Base-by-base conservation (phyloP, 2,797 vertebrate species). In the Chaetophractus vellerosus region DNA sequence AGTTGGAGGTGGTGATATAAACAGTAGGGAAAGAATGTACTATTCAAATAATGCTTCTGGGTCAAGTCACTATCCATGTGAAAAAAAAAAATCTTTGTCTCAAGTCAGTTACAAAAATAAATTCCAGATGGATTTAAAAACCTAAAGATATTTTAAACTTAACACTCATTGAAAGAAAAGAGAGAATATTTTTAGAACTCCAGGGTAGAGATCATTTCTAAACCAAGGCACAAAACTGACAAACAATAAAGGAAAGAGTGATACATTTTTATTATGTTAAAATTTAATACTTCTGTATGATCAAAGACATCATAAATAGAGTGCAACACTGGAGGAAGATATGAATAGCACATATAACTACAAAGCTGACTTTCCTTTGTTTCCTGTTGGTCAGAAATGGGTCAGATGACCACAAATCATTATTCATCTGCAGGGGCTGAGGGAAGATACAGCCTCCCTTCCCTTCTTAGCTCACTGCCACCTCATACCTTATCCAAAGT, bases 41-140 rank as follows among this genome's bases (percentile, higher is more conserved):
- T 55, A 48, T 48, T 75, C 38, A 74, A 55, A 79, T 69, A 76
- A 36, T 24, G 7, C 50, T 84, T 66, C 66, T 55, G 31, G 28
- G 11, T 12, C 31, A 4, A 85, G 9, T 31, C 48, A 68, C 33
- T 23, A 28, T 23, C n/a, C 21, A 59, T 21, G 83, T n/a, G 48
- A 64, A 64, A 82, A 75, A 82, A 75, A 75, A 81, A 28, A 6
- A 71, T 2, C 57, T 84, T 84, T 57, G 18, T 9, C 63, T 90
- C 68, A 50, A 72, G 18, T 55, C 74, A 92, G 18, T 45, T 48
- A 81, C 24, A 84, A 93, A 92, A 91, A 83, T 59, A 66, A 83
- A 84, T 83, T 84, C 55, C 80, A 94, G 81, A 72, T 74, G 72
- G 24, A 50, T 66, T 45, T 45, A 45, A 45, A 45, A 45, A 45